Conservation (phyloP, 2,888 invertebrate species). For the Torymus texanus region DNA sequence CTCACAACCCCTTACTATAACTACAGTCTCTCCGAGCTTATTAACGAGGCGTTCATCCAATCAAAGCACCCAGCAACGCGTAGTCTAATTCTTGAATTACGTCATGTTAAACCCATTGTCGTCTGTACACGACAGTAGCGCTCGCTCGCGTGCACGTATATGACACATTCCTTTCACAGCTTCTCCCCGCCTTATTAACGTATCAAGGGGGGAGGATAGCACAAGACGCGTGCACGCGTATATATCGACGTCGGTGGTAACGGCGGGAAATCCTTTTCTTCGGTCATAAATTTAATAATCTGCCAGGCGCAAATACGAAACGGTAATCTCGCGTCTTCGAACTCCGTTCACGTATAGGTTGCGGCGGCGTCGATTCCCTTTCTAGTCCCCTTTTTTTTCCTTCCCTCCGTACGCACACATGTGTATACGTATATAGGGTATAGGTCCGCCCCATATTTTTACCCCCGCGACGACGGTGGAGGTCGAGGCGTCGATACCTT, state of each 20-base stretch:
- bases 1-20: conserved; percentile 29
- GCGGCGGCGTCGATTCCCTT: conserved; percentile 12
- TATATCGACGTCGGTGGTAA: neutral
- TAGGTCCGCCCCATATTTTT: conserved; percentile 40
- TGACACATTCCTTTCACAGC: conserved; percentile 26
- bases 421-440: neutral
- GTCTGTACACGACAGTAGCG: neutral
- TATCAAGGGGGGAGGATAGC: too few relatives aligned
- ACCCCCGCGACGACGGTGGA: conserved; percentile 39
- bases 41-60: conserved; percentile 8
- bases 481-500: neutral
- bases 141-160: conserved; percentile 4
- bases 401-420: neutral
- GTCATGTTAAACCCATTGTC: conserved; percentile 35
- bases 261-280: conserved; percentile 45
- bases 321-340: conserved; percentile 59
- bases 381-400: conserved; percentile 34
- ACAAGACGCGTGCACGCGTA: neutral
- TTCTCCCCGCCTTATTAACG: conserved; percentile 21
- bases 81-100: conserved; percentile 50
- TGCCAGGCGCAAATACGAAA: conserved; percentile 61
- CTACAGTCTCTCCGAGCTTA: neutral
- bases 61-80: conserved; percentile 27
- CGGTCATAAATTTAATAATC: conserved; percentile 66
- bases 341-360: conserved; percentile 62